phyloP scores from a whole-genome alignment of 2,113 vertebrate species.

The Pangasianodon hypophthalmus region DNA sequence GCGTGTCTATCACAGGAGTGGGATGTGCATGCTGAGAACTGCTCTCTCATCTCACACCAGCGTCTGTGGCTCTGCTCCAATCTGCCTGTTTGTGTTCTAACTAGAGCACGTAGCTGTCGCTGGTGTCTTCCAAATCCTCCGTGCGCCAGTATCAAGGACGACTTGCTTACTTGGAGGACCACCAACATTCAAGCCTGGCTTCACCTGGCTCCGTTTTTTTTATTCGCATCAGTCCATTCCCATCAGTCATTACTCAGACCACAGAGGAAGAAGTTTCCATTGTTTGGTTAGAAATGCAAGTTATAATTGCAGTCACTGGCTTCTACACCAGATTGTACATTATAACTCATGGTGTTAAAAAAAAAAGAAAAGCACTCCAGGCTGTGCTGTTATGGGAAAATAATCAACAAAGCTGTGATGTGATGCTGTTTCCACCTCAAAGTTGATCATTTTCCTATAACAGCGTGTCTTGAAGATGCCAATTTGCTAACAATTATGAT shows the following conservation, averaged over 20 bases:
- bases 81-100: constrained; percentile 24
- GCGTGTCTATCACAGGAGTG: constrained; percentile 1
- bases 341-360: background rate
- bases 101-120: constrained; percentile 24
- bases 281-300: background rate
- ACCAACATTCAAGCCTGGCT: constrained; percentile 7
- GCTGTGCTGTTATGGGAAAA: background rate
- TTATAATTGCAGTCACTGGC: background rate
- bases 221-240: background rate
- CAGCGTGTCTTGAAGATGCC: background rate
- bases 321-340: background rate
- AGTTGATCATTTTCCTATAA: background rate
- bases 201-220: constrained; percentile 3
- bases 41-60: background rate
- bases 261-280: constrained; percentile 10
- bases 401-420: background rate
- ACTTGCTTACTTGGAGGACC: background rate
- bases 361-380: background rate
- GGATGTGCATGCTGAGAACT: background rate
- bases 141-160: background rate
- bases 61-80: background rate
- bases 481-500: background rate
- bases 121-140: constrained; percentile 5
- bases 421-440: background rate
- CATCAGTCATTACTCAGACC: background rate